phyloP scores from a whole-genome alignment of 2,797 vertebrate species.

The Sparidentex hasta region DNA sequence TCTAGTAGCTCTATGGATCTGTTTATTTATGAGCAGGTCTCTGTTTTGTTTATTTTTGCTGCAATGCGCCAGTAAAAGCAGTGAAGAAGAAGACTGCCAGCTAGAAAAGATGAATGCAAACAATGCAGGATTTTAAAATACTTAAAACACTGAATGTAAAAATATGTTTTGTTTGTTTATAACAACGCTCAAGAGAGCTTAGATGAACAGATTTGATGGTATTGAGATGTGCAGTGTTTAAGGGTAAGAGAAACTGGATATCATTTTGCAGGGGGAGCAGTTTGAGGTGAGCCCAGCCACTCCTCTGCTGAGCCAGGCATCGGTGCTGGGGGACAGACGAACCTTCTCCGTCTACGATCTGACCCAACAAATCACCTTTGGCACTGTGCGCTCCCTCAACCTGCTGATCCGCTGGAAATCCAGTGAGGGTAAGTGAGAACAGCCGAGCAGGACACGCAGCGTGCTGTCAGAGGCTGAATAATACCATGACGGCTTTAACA shows the following conservation, averaged over 20 bases:
- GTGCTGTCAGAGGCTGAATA: background rate
- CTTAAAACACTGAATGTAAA: background rate
- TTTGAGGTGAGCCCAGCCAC: slow-evolving; percentile 91
- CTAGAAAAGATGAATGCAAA: slow-evolving; percentile 1
- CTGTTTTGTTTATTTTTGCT: background rate
- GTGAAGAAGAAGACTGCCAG: background rate
- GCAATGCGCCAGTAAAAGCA: background rate
- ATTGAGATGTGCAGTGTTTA: background rate
- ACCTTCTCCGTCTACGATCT: slow-evolving; percentile 95
- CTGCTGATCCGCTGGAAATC: slow-evolving; percentile 93
- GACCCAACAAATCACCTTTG: slow-evolving; percentile 87
- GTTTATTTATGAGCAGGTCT: slow-evolving; percentile 5
- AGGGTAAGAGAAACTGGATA: slow-evolving; percentile 5
- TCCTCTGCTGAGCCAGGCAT: slow-evolving; percentile 83
- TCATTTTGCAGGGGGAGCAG: slow-evolving; percentile 87
- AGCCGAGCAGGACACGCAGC: slow-evolving; percentile 27
- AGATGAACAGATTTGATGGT: background rate
- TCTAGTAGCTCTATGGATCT: background rate
- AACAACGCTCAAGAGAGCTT: background rate
- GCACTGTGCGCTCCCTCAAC: slow-evolving; percentile 91
- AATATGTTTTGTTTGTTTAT: background rate
- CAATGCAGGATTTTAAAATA: background rate
- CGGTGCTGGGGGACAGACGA: slow-evolving; percentile 91
- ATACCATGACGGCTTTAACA: background rate
- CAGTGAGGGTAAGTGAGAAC: slow-evolving; percentile 84